phyloP scores from a whole-genome alignment of 2,888 invertebrate species.

The Bursaphelenchus okinawaensis region DNA sequence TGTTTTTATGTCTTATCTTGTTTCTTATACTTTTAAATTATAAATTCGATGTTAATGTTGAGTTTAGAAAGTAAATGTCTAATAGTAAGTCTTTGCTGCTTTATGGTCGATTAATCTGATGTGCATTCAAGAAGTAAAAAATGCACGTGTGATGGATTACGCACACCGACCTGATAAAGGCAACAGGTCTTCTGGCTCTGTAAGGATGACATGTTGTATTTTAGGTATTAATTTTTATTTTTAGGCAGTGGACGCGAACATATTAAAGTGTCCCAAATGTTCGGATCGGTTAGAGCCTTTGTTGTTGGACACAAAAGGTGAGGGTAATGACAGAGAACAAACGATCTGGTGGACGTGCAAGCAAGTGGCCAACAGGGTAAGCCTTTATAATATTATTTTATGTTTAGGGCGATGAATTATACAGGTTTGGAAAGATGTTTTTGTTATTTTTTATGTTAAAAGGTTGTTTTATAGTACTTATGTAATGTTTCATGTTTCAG shows the following conservation, averaged over 20 bases:
- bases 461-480: no score
- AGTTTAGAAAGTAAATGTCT: no score
- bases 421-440: no score
- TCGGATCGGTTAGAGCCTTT: constrained; percentile 25
- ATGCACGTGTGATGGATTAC: not conserved
- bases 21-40: no score
- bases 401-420: no score
- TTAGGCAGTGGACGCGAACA: constrained; percentile 12
- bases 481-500: constrained; percentile 29
- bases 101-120: not conserved
- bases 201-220: no score
- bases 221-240: not conserved
- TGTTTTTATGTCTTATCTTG: no score
- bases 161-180: not conserved
- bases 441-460: no score
- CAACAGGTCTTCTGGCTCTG: no score
- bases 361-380: constrained; percentile 27
- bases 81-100: no score
- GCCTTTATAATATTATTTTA: no score
- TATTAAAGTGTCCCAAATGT: constrained; percentile 32
- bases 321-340: constrained; percentile 26
- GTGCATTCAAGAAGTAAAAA: not conserved
- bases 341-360: constrained; percentile 41
- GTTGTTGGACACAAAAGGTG: constrained; percentile 23
- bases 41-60: no score